phyloP scores from a whole-genome alignment of 2,797 vertebrate genomes.

The Prunella strophiata region DNA sequence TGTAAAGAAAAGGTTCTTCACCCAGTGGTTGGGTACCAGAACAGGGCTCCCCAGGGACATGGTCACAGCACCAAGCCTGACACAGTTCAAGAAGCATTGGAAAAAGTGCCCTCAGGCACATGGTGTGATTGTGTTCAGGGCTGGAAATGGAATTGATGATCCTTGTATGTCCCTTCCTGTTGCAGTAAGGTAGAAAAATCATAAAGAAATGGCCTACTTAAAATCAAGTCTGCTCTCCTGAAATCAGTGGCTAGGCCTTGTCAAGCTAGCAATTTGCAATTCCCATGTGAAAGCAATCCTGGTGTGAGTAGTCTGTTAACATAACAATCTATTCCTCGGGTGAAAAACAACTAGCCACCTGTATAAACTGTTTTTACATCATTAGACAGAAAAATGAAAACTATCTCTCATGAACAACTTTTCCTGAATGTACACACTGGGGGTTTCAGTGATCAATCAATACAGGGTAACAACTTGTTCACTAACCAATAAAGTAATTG shows the following conservation, averaged over 20 bases:
- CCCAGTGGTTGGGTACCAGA: fast-evolving
- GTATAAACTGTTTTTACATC: neutral
- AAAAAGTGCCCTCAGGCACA: neutral
- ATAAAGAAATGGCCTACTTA: neutral
- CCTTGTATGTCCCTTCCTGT: neutral
- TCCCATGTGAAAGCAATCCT: neutral
- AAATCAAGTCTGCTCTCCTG: neutral
- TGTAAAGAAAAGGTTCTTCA: neutral
- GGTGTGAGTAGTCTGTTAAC: neutral
- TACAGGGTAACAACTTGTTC: neutral
- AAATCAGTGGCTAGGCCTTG: neutral
- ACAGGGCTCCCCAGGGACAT: fast-evolving
- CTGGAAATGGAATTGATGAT: neutral
- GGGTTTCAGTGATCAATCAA: neutral
- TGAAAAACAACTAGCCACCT: neutral
- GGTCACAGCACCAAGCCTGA: neutral
- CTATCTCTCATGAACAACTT: neutral
- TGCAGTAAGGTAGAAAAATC: neutral
- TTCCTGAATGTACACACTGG: neutral
- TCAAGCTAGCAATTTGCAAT: neutral
- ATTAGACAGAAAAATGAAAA: neutral
- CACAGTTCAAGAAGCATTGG: fast-evolving
- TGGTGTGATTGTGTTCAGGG: neutral
- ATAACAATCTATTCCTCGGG: neutral
- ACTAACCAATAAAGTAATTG: neutral